Evolutionary conservation across 2,113 vertebrate genomes (phyloP).

Genomic region (Columba livia): DNA sequence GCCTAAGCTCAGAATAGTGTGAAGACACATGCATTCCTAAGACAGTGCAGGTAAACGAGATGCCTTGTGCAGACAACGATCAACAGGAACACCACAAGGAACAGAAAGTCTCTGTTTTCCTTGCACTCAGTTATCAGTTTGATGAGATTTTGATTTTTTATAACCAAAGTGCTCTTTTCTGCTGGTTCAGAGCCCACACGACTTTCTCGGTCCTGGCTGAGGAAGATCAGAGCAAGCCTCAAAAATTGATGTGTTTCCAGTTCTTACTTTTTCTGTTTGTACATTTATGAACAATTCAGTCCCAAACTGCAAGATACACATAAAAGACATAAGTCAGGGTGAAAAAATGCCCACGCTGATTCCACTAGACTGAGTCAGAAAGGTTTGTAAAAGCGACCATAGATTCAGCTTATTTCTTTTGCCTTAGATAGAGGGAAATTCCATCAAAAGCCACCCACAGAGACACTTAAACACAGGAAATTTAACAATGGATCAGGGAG

Average conservation of each 20-base stretch:
- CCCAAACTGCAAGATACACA: background rate
- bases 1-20: background rate
- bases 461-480: background rate
- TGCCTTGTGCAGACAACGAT: background rate
- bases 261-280: background rate
- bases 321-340: background rate
- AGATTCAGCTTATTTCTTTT: background rate
- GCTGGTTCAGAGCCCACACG: background rate
- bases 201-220: background rate
- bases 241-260: background rate
- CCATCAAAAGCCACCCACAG: background rate
- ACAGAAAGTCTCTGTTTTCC: background rate
- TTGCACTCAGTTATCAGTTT: background rate
- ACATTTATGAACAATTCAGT: background rate
- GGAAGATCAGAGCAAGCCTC: background rate
- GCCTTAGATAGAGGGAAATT: background rate
- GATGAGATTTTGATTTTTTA: background rate
- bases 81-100: background rate
- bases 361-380: background rate
- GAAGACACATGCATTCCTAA: accelerated
- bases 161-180: background rate
- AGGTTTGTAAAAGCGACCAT: background rate
- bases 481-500: background rate
- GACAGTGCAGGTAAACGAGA: background rate
- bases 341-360: background rate